These are phyloP conservation scores for Sus cebifrons DNA, from an alignment of 2,797 vertebrate genomes.

Conservation along the genomic window DNA sequence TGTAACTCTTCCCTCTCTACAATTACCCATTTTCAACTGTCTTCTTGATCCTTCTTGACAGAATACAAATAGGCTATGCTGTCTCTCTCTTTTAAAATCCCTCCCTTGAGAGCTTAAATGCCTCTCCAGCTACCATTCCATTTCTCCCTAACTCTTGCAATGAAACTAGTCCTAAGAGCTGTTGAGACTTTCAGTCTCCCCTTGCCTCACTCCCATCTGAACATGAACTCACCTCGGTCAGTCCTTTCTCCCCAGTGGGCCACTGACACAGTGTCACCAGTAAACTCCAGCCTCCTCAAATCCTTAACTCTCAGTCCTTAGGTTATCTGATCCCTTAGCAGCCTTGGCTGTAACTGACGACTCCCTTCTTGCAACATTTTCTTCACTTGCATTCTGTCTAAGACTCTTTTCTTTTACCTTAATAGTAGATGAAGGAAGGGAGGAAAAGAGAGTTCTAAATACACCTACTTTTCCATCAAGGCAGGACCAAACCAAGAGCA, in stretches of 20 bases:
- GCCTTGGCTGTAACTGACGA: background rate
- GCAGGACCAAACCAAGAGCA: background rate
- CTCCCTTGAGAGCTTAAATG: background rate
- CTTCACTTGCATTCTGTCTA: background rate
- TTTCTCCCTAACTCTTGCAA: background rate
- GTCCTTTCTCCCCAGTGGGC: background rate
- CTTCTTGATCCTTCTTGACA: background rate
- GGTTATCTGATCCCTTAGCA: background rate
- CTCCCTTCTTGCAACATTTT: background rate
- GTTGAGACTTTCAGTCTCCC: background rate
- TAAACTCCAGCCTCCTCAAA: background rate
- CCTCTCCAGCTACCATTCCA: background rate
- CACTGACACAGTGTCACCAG: background rate
- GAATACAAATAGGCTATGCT: background rate
- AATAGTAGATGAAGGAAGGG: background rate
- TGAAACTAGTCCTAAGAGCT: background rate
- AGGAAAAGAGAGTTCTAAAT: background rate
- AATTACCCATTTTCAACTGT: constrained; percentile 23
- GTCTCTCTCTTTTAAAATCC: background rate
- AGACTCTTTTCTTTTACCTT: background rate
- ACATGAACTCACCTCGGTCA: background rate
- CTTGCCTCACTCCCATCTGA: background rate
- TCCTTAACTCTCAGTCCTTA: background rate
- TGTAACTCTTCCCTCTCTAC: background rate
- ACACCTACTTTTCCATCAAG: background rate